Base-by-base conservation (phyloP, 2,888 invertebrate species). In the Drosophila conformis region DNA sequence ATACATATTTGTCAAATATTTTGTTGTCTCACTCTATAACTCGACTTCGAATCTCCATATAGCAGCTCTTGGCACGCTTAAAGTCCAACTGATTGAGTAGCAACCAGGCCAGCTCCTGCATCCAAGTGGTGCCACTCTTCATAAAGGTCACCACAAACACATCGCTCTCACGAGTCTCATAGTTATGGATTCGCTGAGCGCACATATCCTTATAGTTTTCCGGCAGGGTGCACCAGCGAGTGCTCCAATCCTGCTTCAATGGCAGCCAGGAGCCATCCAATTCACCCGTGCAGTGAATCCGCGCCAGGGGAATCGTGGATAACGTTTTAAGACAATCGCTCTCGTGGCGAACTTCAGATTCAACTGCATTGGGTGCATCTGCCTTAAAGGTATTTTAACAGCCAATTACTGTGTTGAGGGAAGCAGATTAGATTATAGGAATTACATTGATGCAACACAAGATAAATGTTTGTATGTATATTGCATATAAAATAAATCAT, bases 61-160 rank as follows among this genome's bases (percentile, higher is more conserved):
- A 62, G 4, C 38, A 64, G 7, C 59, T 54, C 8, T 69, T 59
- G 7, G 84, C 89, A 2, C 35, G 42, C 3, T 65, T 51, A 71
- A 71, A 89, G 31, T 90, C 80, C 27, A 90, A 51, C 29, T 87
- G 42, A 65, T 90, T 80, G 1, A 78, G 59, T 6, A 90, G 40
- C 10, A 89, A 27, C 88, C 86, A 89, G 5, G 79, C 68, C 36
- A 79, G 48, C 58, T 89, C 90, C 52, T 85, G 78, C 70, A 82
- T 85, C 89, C 88, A 88, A 36, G 87, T 87, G 0, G 85, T 85
- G n/a, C 90, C 90, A 62, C 73, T 59, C 51, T 84, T 87, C 25
- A 81, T 74, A 42, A 74, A 74, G 4, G 86, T 78, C 11, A 82
- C 78, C 8, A 88, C 70, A 66, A 74, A 89, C 15, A 88, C 78